Evolutionary conservation across 2,113 vertebrate genomes (phyloP).

Genomic region (Tinamus guttatus): DNA sequence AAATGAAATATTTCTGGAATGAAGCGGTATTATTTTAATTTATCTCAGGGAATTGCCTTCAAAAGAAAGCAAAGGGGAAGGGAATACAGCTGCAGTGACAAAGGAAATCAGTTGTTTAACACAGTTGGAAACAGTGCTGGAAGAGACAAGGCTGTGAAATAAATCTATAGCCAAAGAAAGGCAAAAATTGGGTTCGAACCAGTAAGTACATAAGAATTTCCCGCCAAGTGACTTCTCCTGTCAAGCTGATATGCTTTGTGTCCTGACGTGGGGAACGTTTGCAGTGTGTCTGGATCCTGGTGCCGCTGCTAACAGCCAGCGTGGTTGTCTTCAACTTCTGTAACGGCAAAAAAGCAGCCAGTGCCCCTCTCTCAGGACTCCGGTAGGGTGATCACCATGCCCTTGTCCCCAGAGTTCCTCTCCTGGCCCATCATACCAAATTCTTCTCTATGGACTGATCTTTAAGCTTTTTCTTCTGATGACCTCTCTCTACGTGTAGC

Average conservation of each 20-base stretch:
- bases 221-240: not conserved
- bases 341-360: not conserved
- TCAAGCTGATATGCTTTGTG: not conserved
- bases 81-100: conserved; percentile 27
- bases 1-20: not conserved
- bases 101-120: conserved; percentile 12
- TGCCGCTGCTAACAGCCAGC: not conserved
- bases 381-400: not conserved
- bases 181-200: not conserved
- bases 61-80: not conserved
- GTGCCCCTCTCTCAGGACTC: not conserved
- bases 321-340: not conserved
- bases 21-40: conserved; percentile 2
- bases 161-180: not conserved
- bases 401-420: not conserved
- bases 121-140: conserved; percentile 40
- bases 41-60: not conserved
- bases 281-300: not conserved
- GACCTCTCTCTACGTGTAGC: not conserved
- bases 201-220: not conserved
- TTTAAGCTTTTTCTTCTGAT: not conserved
- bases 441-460: not conserved
- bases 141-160: not conserved
- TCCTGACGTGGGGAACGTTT: not conserved
- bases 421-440: not conserved